phyloP scores from a whole-genome alignment of 92 coral and sea anemone genomes.

The Actinostola sp. region DNA sequence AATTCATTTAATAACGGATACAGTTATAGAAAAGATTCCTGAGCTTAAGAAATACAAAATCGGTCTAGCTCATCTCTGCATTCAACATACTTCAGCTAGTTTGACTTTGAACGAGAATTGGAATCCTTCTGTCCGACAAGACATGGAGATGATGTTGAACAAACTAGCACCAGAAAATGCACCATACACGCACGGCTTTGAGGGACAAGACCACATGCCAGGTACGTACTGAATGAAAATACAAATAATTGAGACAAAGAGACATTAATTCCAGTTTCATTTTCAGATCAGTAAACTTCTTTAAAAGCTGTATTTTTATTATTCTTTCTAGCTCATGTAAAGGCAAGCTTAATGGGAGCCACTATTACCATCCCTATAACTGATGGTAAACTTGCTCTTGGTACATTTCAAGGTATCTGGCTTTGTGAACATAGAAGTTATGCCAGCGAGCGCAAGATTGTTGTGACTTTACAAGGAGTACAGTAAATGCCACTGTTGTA shows the following conservation, averaged over 20 bases:
- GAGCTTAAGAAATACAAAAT: constrained; percentile 92
- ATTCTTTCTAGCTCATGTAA: constrained; percentile 97
- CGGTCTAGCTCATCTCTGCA: constrained; percentile 81
- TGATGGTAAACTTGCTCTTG: constrained; percentile 87
- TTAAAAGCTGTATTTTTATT: too few relatives aligned
- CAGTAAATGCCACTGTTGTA: constrained; percentile 54
- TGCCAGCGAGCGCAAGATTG: constrained; percentile 80
- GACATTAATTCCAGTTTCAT: too few relatives aligned
- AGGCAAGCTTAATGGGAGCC: constrained; percentile 90
- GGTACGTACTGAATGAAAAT: too few relatives aligned
- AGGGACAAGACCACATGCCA: constrained; percentile 98
- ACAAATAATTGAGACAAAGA: too few relatives aligned
- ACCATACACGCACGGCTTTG: constrained; percentile 84
- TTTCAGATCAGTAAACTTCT: too few relatives aligned
- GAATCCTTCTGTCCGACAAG: constrained; percentile 86
- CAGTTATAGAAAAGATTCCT: constrained; percentile 74
- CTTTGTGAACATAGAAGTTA: constrained; percentile 94
- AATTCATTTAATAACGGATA: constrained; percentile 85
- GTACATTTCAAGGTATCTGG: constrained; percentile 99
- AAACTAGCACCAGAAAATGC: constrained; percentile 90
- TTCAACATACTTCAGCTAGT: constrained; percentile 98
- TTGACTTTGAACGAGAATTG: constrained; percentile 90
- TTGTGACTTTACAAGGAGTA: constrained; percentile 93
- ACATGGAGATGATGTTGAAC: constrained; percentile 99
- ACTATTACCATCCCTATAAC: constrained; percentile 89